Percentiles rank a stretch among this genome's conserved stretches.
Conservation (phyloP, 35 echinoderm and acorn worm species). For the Diadema setosum region DNA sequence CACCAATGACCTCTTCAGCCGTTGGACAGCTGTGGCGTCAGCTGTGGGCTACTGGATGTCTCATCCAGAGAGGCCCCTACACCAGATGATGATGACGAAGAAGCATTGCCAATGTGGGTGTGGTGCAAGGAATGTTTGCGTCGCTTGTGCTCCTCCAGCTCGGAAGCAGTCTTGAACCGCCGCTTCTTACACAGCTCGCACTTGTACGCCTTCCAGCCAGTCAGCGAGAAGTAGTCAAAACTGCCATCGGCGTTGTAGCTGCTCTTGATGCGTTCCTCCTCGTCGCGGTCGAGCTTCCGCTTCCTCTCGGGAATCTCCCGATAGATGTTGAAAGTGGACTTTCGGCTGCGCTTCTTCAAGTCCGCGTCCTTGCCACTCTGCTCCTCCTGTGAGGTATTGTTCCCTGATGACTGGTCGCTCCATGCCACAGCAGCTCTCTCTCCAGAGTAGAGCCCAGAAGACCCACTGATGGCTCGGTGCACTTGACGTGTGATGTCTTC, state of each 20-base stretch:
- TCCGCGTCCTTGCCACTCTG: conserved; percentile 37
- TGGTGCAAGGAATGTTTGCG: conserved; percentile 63
- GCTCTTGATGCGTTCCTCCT: conserved; percentile 95
- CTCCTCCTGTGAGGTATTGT: conserved; percentile 52
- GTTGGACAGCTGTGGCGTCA: neutral
- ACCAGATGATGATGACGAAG: neutral
- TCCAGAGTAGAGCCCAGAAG: conserved; percentile 50
- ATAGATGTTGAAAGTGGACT: conserved; percentile 95
- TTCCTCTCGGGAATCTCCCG: conserved; percentile 95
- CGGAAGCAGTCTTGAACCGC: conserved; percentile 92
- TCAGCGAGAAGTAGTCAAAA: conserved; percentile 98
- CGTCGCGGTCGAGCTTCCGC: conserved; percentile 82
- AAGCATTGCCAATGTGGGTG: conserved; percentile 8
- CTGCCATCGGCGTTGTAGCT: conserved; percentile 99
- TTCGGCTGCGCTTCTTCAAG: conserved; percentile 68
- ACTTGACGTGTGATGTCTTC: conserved; percentile 96
- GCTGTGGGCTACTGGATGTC: neutral
- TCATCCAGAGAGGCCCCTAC: neutral
- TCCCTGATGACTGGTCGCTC: conserved; percentile 25
- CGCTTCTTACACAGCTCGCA: conserved; percentile 96
- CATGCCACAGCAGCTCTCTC: conserved; percentile 38
- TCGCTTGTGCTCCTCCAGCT: conserved; percentile 91
- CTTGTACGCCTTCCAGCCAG: conserved; percentile 99
- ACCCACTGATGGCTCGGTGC: conserved; percentile 62
- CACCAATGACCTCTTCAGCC: conserved; percentile 17